Evolutionary conservation across 2,797 vertebrate genomes (phyloP).

Genomic region (Nannoperca australis): DNA sequence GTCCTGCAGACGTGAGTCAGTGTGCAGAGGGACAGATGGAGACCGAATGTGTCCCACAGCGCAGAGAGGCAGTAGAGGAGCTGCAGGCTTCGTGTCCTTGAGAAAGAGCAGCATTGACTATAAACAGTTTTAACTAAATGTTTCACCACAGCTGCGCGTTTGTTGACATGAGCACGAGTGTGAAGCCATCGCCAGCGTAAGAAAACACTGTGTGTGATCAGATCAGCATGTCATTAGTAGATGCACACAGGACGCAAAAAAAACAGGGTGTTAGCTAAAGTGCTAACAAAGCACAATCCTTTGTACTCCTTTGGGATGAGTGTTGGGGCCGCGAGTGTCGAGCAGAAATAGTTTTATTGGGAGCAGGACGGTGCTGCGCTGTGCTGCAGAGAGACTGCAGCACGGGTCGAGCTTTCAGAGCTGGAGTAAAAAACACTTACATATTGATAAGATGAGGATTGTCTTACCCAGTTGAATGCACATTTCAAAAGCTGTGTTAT

Average conservation of each 20-base stretch:
- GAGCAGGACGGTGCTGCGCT: constrained; percentile 47
- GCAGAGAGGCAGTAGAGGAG: background rate
- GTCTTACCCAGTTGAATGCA: background rate
- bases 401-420: background rate
- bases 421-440: constrained; percentile 2
- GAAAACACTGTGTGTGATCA: background rate
- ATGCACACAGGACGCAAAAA: background rate
- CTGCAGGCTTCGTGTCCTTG: constrained; percentile 36
- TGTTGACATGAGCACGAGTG: background rate
- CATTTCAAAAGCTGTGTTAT: constrained; percentile 6
- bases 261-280: constrained; percentile 17
- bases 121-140: background rate
- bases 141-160: constrained; percentile 2
- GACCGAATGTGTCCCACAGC: constrained; percentile 17
- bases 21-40: constrained; percentile 15
- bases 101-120: constrained; percentile 4
- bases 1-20: constrained; percentile 36
- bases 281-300: constrained; percentile 47
- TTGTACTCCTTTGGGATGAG: constrained; percentile 15
- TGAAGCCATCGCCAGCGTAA: background rate
- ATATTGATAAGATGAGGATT: background rate
- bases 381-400: constrained; percentile 72
- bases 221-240: background rate
- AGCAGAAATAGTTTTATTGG: constrained; percentile 44
- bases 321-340: constrained; percentile 6